Percentiles rank a stretch among this genome's conserved stretches.
Evolutionary conservation across 2,113 vertebrate genomes (phyloP).

Genomic region (Trogon melanurus): DNA sequence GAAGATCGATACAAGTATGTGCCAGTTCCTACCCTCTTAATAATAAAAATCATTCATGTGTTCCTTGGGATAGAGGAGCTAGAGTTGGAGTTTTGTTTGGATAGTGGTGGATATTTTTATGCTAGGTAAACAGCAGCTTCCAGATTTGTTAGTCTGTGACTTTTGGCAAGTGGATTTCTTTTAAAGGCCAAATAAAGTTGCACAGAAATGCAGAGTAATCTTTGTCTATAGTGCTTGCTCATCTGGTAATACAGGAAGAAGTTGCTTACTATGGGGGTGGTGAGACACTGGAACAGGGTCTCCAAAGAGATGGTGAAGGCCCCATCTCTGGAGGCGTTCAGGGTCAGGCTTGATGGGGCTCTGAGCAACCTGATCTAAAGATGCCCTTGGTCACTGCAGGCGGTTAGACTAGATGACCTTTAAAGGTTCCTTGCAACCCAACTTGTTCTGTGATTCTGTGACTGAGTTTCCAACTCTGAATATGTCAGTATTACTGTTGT

Average conservation of each 20-base stretch:
- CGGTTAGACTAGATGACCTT: too few species aligned
- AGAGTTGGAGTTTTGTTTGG: not conserved
- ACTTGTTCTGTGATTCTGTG: not conserved
- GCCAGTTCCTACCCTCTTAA: fast-evolving
- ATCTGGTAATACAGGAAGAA: not conserved
- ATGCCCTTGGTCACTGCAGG: too few species aligned
- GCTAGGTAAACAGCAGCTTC: not conserved
- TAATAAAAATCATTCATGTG: not conserved
- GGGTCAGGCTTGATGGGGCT: too few species aligned
- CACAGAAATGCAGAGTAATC: not conserved
- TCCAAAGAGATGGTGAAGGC: too few species aligned
- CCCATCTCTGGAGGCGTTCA: too few species aligned
- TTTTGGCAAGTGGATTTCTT: not conserved
- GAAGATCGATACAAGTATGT: not conserved
- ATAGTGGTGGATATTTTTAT: not conserved
- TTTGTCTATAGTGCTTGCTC: not conserved
- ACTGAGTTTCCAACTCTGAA: not conserved
- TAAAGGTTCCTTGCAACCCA: too few species aligned
- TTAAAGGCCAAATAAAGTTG: not conserved
- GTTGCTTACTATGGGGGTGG: too few species aligned
- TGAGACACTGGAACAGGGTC: too few species aligned
- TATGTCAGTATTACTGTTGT: not conserved
- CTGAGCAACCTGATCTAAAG: too few species aligned
- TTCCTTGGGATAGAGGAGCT: fast-evolving
- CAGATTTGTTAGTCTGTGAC: not conserved